phyloP scores from a whole-genome alignment of 2,797 vertebrate species.

The Silurus aristotelis region DNA sequence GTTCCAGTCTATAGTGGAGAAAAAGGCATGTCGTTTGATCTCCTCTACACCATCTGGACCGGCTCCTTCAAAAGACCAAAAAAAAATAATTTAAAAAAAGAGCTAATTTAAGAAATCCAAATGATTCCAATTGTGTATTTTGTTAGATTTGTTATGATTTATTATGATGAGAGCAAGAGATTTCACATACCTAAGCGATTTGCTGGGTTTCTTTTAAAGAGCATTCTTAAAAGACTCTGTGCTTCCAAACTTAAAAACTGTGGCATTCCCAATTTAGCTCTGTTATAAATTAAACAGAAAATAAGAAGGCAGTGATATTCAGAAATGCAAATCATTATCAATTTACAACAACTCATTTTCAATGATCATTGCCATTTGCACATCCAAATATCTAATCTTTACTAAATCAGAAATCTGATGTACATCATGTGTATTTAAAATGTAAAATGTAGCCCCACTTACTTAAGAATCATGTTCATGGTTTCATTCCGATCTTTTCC shows the following conservation, averaged over 20 bases:
- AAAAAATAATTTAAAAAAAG: neutral
- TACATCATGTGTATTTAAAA: neutral
- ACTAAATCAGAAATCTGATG: too few species aligned
- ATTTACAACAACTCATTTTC: neutral
- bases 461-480: slow-evolving; percentile 99
- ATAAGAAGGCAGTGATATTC: slow-evolving; percentile 9
- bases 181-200: slow-evolving; percentile 88
- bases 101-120: neutral
- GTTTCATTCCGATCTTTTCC: slow-evolving; percentile 98
- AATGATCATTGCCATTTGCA: neutral
- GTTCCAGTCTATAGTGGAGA: slow-evolving; percentile 98
- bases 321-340: neutral
- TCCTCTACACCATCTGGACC: slow-evolving; percentile 96
- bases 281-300: slow-evolving; percentile 56
- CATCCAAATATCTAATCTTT: neutral
- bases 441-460: slow-evolving; percentile 69
- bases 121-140: neutral
- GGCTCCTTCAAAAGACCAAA: slow-evolving; percentile 76
- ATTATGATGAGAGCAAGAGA: neutral
- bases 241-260: slow-evolving; percentile 96
- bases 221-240: slow-evolving; percentile 94
- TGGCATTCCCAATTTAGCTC: slow-evolving; percentile 98
- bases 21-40: slow-evolving; percentile 96
- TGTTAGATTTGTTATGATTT: neutral
- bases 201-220: slow-evolving; percentile 95